Evolutionary conservation across 2,888 invertebrate species (phyloP).

Genomic region (Bunonema sp.): DNA sequence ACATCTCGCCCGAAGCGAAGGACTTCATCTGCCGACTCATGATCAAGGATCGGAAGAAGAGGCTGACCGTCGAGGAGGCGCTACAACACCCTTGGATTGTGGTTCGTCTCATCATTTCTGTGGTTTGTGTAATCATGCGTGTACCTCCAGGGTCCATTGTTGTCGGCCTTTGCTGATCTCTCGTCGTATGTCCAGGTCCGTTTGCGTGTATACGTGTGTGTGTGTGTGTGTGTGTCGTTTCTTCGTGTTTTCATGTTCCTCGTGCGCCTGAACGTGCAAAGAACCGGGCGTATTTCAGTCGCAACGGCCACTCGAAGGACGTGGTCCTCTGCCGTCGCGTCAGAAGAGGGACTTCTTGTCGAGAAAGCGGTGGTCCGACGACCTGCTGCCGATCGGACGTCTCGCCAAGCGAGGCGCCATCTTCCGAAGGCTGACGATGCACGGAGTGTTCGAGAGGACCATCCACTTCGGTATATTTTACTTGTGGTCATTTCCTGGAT

Average conservation of each 20-base stretch:
- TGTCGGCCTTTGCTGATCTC: conserved; percentile 41
- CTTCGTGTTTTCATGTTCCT: too few species aligned
- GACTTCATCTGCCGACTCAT: conserved; percentile 83
- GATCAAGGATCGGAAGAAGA: conserved; percentile 64
- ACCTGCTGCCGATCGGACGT: conserved; percentile 46
- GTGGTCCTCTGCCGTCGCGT: conserved; percentile 24
- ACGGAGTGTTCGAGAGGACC: conserved; percentile 46
- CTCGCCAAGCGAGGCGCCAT: conserved; percentile 47
- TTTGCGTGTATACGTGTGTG: conserved; percentile 15
- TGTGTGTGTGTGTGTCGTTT: too few species aligned
- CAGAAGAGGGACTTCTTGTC: conserved; percentile 28
- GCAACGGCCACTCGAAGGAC: conserved; percentile 23
- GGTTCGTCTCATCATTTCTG: conserved; percentile 36
- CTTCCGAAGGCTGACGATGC: conserved; percentile 46
- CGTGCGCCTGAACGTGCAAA: background rate
- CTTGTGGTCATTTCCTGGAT: too few species aligned
- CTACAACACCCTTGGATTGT: conserved; percentile 48
- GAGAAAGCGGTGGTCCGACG: conserved; percentile 31
- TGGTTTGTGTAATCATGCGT: conserved; percentile 1
- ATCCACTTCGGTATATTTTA: conserved; percentile 47
- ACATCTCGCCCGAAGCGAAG: conserved; percentile 80
- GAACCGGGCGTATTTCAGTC: conserved; percentile 9
- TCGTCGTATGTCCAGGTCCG: conserved; percentile 42
- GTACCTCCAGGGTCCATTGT: conserved; percentile 38
- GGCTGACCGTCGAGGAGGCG: conserved; percentile 48